phyloP scores from a whole-genome alignment of 2,888 invertebrate genomes.

The Crocallis elinguaria region DNA sequence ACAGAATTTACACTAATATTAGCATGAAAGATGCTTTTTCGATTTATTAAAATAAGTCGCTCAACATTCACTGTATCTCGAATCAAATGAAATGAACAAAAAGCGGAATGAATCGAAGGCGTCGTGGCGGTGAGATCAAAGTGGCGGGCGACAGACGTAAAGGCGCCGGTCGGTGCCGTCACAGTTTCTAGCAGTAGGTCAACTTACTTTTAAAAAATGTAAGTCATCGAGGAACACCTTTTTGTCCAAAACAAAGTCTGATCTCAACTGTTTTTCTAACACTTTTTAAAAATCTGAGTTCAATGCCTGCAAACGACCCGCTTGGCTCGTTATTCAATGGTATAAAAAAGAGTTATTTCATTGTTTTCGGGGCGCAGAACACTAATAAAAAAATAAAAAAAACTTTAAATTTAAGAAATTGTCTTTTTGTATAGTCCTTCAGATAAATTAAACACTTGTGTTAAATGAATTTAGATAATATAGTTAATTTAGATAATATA shows the following conservation, averaged over 20 bases:
- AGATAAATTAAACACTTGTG: too few relatives aligned
- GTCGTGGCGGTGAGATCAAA: conserved; percentile 61
- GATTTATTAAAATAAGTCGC: conserved; percentile 4
- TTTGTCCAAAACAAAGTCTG: background rate
- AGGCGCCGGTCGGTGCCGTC: conserved; percentile 43
- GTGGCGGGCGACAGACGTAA: conserved; percentile 50
- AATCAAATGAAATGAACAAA: conserved; percentile 60
- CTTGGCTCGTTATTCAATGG: too few relatives aligned
- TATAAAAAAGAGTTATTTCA: too few relatives aligned
- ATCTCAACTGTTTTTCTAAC: background rate
- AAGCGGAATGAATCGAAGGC: conserved; percentile 65
- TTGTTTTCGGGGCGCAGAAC: too few relatives aligned
- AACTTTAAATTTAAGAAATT: too few relatives aligned
- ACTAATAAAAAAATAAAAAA: too few relatives aligned
- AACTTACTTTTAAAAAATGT: background rate
- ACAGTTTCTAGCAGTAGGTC: conserved; percentile 1
- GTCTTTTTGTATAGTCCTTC: too few relatives aligned
- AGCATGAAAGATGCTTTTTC: conserved; percentile 5
- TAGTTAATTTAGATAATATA: too few relatives aligned
- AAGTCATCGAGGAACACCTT: background rate
- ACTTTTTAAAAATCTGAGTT: too few relatives aligned
- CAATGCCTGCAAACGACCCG: too few relatives aligned
- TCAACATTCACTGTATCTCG: conserved; percentile 29
- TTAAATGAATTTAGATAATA: too few relatives aligned
- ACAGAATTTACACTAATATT: background rate